phyloP scores from a whole-genome alignment of 2,113 vertebrate species.

The Thinocorus orbignyianus region DNA sequence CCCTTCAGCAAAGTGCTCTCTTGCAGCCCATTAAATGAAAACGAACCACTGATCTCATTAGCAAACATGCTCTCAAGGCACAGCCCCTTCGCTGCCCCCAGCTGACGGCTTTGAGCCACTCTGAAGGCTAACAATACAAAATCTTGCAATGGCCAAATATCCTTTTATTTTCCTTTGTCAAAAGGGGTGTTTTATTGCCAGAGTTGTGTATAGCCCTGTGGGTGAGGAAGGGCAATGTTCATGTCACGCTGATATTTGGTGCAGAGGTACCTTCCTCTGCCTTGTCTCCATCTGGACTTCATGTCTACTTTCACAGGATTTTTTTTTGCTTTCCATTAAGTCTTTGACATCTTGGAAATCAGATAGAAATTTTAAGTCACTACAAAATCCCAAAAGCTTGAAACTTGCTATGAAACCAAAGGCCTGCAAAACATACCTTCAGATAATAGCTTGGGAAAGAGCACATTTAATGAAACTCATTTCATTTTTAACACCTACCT shows the following conservation, averaged over 20 bases:
- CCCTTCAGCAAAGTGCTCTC: not conserved
- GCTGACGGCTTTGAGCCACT: not conserved
- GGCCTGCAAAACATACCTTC: not conserved
- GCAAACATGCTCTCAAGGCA: not conserved
- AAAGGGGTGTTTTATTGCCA: not conserved
- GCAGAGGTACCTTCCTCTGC: not conserved
- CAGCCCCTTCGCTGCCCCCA: not conserved
- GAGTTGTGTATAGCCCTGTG: not conserved
- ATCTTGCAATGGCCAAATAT: not conserved
- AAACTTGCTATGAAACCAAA: not conserved
- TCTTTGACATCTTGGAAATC: not conserved
- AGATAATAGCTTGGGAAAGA: not conserved
- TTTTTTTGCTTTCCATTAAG: not conserved
- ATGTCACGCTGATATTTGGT: accelerated
- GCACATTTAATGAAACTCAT: not conserved
- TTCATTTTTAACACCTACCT: not conserved
- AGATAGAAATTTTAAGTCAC: not conserved
- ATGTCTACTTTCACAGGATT: not conserved
- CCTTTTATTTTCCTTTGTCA: not conserved
- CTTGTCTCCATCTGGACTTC: not conserved
- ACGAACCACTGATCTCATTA: not conserved
- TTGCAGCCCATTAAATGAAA: not conserved
- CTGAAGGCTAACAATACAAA: accelerated
- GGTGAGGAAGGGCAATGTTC: not conserved
- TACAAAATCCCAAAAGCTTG: not conserved